Evolutionary conservation across 1,140 invertebrate genomes (phyloP).

Genomic region (Ectropis grisescens): DNA sequence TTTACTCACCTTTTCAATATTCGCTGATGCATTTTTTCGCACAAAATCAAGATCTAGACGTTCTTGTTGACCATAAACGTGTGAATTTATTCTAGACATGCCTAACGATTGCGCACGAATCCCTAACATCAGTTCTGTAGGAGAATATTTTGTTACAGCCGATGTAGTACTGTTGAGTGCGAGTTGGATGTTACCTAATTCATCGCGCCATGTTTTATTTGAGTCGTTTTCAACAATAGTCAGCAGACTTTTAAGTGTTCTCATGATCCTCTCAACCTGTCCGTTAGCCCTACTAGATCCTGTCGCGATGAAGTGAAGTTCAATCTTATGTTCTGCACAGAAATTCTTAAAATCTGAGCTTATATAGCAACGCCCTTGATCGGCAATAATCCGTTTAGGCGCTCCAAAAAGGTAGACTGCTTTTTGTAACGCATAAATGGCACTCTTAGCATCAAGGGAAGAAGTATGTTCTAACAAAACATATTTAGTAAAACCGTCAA

Average conservation of each 20-base stretch:
- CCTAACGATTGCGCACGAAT: conserved; percentile 1
- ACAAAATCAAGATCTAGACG: too few relatives aligned
- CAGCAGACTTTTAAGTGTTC: too few relatives aligned
- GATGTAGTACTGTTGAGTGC: conserved; percentile 23
- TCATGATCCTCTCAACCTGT: too few relatives aligned
- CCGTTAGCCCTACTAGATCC: too few relatives aligned
- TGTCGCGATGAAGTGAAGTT: too few relatives aligned
- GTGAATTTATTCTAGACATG: neutral
- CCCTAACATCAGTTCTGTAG: conserved; percentile 1
- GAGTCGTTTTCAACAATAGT: too few relatives aligned
- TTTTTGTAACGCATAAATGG: conserved; percentile 15
- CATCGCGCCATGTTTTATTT: too few relatives aligned
- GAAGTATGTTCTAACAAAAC: conserved; percentile 19
- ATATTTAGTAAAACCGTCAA: conserved; percentile 25
- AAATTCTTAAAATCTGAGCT: conserved; percentile 19
- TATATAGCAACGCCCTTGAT: conserved; percentile 20
- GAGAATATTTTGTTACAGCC: conserved; percentile 17
- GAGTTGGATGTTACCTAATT: too few relatives aligned
- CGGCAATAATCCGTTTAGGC: conserved; percentile 26
- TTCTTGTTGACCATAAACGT: neutral
- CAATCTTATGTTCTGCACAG: conserved; percentile 5
- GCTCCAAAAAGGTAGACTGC: conserved; percentile 24
- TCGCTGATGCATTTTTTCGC: too few relatives aligned
- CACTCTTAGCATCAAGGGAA: conserved; percentile 17
- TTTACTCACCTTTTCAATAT: too few relatives aligned